These are phyloP conservation scores for Elachura formosa DNA, from an alignment of 2,113 vertebrate genomes.

Conservation along the genomic window DNA sequence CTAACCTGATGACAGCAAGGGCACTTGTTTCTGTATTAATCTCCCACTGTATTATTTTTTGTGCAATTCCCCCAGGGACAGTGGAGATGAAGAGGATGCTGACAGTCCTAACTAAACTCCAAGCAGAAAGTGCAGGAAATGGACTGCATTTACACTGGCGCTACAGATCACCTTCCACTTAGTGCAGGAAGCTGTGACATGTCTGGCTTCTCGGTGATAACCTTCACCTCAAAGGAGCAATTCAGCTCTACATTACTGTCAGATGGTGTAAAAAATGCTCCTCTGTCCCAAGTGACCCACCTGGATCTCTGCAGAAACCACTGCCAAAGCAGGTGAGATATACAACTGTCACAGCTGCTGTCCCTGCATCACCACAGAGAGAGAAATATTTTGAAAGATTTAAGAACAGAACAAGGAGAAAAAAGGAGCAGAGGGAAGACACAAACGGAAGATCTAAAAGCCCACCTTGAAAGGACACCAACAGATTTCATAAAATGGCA, in stretches of 20 bases:
- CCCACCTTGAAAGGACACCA: not conserved
- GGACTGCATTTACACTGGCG: not conserved
- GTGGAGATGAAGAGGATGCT: not conserved
- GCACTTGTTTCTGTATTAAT: not conserved
- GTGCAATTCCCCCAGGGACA: not conserved
- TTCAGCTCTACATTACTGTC: not conserved
- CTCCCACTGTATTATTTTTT: not conserved
- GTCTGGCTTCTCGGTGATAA: not conserved
- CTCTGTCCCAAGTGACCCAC: not conserved
- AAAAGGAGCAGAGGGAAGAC: accelerated
- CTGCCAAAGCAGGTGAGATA: not conserved
- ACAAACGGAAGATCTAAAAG: not conserved
- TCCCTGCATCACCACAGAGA: not conserved
- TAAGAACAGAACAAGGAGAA: not conserved
- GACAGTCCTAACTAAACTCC: not conserved
- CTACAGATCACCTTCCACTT: not conserved
- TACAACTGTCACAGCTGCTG: not conserved
- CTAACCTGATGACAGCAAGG: accelerated
- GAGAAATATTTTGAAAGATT: not conserved
- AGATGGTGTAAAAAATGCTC: not conserved
- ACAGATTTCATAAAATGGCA: not conserved
- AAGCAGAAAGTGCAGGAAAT: not conserved
- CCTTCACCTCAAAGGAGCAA: not conserved
- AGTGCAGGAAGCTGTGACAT: not conserved
- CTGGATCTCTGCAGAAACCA: not conserved